phyloP scores from a whole-genome alignment of 2,888 invertebrate genomes.

The Lacanobia wlatinum region DNA sequence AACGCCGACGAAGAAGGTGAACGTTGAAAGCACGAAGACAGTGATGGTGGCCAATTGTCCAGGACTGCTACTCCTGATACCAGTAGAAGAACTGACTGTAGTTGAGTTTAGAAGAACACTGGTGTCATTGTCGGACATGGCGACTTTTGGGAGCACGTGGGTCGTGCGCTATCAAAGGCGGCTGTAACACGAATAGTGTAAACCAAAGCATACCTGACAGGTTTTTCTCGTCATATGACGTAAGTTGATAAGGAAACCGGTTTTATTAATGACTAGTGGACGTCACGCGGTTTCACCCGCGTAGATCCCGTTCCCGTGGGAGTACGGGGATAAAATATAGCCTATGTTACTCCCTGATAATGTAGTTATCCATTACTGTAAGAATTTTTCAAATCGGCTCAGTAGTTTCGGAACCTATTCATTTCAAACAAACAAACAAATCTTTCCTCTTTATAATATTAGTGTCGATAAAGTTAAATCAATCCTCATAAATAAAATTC shows the following conservation, averaged over 20 bases:
- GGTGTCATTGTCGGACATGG: conserved; percentile 34
- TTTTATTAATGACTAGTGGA: not conserved
- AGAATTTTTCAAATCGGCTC: too few relatives aligned
- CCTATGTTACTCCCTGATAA: too few relatives aligned
- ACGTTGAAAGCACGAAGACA: conserved; percentile 13
- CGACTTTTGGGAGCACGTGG: not conserved
- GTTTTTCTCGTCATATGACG: not conserved
- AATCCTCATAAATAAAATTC: too few relatives aligned
- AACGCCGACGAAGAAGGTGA: conserved; percentile 34
- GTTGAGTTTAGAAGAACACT: conserved; percentile 14
- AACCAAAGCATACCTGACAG: not conserved
- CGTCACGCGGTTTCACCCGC: too few relatives aligned
- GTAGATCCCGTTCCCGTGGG: too few relatives aligned
- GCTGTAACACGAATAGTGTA: not conserved
- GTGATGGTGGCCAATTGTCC: not conserved
- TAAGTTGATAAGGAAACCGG: not conserved
- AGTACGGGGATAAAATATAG: too few relatives aligned
- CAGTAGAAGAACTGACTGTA: not conserved
- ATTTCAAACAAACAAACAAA: too few relatives aligned
- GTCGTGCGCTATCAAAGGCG: not conserved
- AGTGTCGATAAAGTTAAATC: too few relatives aligned
- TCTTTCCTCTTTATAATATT: too few relatives aligned
- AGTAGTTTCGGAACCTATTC: too few relatives aligned
- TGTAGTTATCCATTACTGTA: too few relatives aligned
- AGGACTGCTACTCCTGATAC: not conserved